Evolutionary conservation across 2,113 vertebrate species (phyloP), one percentile per base, ranked within the genome.

Genomic region (Conger conger): DNA sequence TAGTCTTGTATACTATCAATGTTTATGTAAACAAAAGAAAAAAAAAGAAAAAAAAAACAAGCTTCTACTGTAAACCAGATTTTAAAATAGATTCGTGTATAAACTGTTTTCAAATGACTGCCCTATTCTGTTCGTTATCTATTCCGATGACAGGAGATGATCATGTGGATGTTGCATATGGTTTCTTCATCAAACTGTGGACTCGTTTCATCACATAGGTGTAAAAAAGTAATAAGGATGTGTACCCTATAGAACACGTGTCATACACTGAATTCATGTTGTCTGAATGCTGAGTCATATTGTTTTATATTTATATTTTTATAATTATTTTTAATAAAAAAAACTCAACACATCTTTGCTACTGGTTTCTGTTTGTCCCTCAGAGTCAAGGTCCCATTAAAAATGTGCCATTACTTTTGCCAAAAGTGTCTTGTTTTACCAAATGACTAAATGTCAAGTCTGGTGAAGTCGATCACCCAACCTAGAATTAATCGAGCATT

Each of bases 301-400:
- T 99, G 97, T 99, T 99, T 99, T 99, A 98, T 99, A 99, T 99
- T 99, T 99, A 99, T 99, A 99, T 99, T 99, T 99, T 99, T 99
- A 97, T 99, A 99, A 98, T 98, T 99, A 99, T 99, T 99, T 96
- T 99, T 99, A 91, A 96, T 95, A 95, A 96, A 98, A 99, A 95
- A 95, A 92, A 78, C 81, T 87, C 76, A 4, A 84, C 84, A 87
- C 7, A 85, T 76, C 7, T 73, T 37, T 20, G 27, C 36, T 53
- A 36, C 4, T 40, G 45, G 11, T 78, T 76, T 63, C 27, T 81
- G 9, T 54, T 57, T 20, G 20, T 63, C 57, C 57, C 3, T 63
- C 1, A 5, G 1, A 23, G 20, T 27, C 20, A 27, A 2, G 57
- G 57, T 23, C 27, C 20, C 57, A 27, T 63, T 27, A 63, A 63